Evolutionary conservation across 2,797 vertebrate species (phyloP), one percentile per base, ranked within the genome.

Genomic region (Arremon brunneinucha): DNA sequence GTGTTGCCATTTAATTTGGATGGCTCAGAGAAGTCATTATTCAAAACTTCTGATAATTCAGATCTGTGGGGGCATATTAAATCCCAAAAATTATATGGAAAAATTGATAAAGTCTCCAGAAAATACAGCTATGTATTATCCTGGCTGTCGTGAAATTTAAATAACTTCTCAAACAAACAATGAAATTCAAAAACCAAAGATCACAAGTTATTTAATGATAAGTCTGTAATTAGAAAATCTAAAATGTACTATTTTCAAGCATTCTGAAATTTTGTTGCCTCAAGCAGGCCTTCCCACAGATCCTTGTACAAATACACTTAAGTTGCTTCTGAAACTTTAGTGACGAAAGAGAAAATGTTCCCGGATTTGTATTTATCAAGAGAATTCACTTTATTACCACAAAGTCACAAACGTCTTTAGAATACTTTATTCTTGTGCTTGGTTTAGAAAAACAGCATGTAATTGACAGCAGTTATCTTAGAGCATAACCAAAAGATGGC

Each of bases 371-470:
- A 56, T 59, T 75, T 83, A 50, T 83, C 88, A 70, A 81, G 34
- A 71, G 35, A 86, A 47, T 72, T 89, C 30, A 6, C 22, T 64
- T 93, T 82, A 20, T 64, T 56, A 26, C 44, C 60, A 34, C 12
- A 78, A 72, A 75, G 11, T 56, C 24, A 47, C 8, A 75, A 86
- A 70, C 19, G 14, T 62, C 55, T 86, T 90, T 59, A 64, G 65
- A 88, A 56, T 91, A 60, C 14, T 88, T 93, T 59, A 72, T 65
- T 93, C 23, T 39, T 55, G 14, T 52, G 55, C 65, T 88, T 95
- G 46, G 26, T 89, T 94, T 94, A 84, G 83, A 69, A 95, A 96
- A 93, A 70, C 44, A 88, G 6, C 43, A n/a, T 76, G 56, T 77
- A 84, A 88, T 60, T 93, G 52, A 68, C 76, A 64, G 23, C 37